Evolutionary conservation across 2,888 invertebrate genomes (phyloP), one percentile per base, ranked within the genome.

Genomic region (Halictus quadricinctus): DNA sequence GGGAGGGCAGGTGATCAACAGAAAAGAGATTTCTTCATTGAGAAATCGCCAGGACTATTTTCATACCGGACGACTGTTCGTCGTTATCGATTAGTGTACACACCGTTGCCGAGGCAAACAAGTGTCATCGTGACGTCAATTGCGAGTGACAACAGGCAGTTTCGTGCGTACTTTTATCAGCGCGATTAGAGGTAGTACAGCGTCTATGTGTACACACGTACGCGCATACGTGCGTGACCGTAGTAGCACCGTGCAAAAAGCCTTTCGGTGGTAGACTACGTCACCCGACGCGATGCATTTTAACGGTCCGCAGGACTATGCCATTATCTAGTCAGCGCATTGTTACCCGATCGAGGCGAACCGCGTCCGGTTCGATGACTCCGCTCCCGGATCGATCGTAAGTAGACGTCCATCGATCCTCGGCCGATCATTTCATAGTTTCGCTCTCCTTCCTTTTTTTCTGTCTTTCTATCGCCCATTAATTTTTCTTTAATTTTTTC

Each of bases 101-200:
- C 81, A 70, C 48, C 43, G 58, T 12, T 41, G 60, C 25, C 50
- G 83, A 46, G 85, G 76, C 85, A 88, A 90, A 90, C 90, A 89
- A 90, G 86, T 90, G 88, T 88, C 89, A 90, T 88, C 79, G 85
- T 90, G 90, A 90, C 90, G 90, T 90, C 90, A 90, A 90, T 86
- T 66, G n/a, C 75, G 60, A 80, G 75, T 76, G 79, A 87, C 85
- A 85, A 86, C 82, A 73, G 66, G 76, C 48, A 79, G 80, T 80
- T 66, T 64, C 72, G 66, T 72, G 76, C 80, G 79, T 66, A 70
- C 75, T 74, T 84, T 88, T 85, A 85, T 87, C 81, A 76, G 76
- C 78, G 43, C 81, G 82, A 88, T 81, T 82, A 43, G 64, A 43
- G 29, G 29, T 76, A 72, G 64, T 48, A 6, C 10, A n/a, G 0